Conservation (phyloP, 2,888 invertebrate genomes). For the Leptopilina drosophilae region DNA sequence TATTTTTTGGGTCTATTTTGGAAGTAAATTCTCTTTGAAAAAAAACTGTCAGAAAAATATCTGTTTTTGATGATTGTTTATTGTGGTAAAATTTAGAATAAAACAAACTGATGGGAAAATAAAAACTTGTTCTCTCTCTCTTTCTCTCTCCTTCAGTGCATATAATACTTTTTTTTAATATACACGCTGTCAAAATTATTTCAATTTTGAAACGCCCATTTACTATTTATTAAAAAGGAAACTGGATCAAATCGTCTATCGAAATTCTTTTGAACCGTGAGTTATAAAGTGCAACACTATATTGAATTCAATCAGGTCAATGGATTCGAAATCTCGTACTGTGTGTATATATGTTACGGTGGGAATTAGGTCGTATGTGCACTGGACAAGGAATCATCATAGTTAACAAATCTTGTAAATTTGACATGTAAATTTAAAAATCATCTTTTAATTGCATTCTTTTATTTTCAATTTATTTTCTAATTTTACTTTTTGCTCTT, state of each 20-base stretch:
- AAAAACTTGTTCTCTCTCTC: too few relatives aligned
- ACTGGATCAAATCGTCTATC: conserved; percentile 26
- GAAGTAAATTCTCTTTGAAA: too few relatives aligned
- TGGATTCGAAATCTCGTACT: conserved; percentile 49
- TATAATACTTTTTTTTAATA: too few relatives aligned
- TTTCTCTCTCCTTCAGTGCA: too few relatives aligned
- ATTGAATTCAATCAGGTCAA: conserved; percentile 66
- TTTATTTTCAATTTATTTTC: too few relatives aligned
- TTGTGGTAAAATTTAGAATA: too few relatives aligned
- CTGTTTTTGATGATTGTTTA: too few relatives aligned
- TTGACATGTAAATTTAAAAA: neutral
- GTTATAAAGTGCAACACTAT: conserved; percentile 33
- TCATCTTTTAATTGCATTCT: too few relatives aligned
- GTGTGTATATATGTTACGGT: conserved; percentile 42
- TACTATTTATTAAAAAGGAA: neutral
- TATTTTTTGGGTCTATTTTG: too few relatives aligned
- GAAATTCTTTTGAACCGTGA: conserved; percentile 5
- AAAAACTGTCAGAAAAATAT: too few relatives aligned
- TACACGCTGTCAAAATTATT: neutral
- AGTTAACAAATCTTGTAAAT: conserved; percentile 38
- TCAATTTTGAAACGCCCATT: neutral
- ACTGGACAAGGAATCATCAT: conserved; percentile 63
- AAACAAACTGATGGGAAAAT: too few relatives aligned
- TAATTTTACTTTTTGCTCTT: too few relatives aligned
- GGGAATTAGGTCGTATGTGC: conserved; percentile 69